Base-by-base conservation (phyloP, 2,797 vertebrate genomes). In the Buceros bicornis region DNA sequence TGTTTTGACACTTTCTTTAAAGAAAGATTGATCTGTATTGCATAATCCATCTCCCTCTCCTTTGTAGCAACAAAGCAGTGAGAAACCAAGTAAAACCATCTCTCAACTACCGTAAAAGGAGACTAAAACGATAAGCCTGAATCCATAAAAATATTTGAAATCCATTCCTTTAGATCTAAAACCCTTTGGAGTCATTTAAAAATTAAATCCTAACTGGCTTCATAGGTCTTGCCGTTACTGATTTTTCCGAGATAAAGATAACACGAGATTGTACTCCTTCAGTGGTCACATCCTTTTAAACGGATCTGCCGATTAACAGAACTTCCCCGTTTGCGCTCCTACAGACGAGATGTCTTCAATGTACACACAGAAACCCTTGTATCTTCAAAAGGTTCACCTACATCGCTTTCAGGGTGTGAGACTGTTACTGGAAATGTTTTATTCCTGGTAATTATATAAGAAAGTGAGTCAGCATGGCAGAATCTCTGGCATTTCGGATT, bases 171-270 rank as follows among this genome's bases (percentile, higher is more conserved):
- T 24, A 62, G 11, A 74, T 66, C 21, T 12, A 9, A 84, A 90
- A 87, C 25, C 4, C 10, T 53, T 84, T 61, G 29, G 20, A 3
- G 1, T 26, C 56, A 74, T 93, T 66, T 45, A 57, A 83, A 76
- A 81, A 57, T 47, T 67, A 71, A 60, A 73, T 64, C n/a, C 40
- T 61, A 42, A 43, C 31, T 60, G 25, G 19, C 13, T 86, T 90
- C 51, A 28, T 42, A 43, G 31, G 50, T 43, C 45, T 31, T 71
- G 13, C 40, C 31, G 67, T n/a, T 48, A 50, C 5, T 40, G 51
- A 70, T 66, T 93, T 83, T 96, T 77, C 58, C 66, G 62, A 69
- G 58, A 64, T 89, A 91, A 70, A 71, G 24, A 6, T 61, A 80
- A 54, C 7, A 22, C 13, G 45, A 73, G 45, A 48, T 15, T 17